phyloP scores from a whole-genome alignment of 1,140 invertebrate genomes.

The Microplitis demolitor region DNA sequence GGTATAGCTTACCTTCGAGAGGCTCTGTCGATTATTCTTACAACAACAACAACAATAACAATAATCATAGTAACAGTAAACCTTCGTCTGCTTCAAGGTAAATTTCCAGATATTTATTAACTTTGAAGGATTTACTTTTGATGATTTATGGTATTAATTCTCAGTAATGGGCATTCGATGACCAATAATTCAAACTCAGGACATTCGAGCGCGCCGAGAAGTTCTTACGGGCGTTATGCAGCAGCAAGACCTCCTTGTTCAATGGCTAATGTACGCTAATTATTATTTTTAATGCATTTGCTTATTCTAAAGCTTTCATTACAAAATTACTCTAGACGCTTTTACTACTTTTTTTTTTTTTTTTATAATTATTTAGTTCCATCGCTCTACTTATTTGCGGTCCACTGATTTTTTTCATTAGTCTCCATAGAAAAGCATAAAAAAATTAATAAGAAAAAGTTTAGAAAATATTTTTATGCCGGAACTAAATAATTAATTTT shows the following conservation, averaged over 20 bases:
- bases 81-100: conserved; percentile 24
- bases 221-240: conserved; percentile 65
- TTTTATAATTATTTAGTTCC: conserved; percentile 4
- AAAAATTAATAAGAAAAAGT: too few species aligned
- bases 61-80: conserved; percentile 38
- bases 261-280: conserved; percentile 66
- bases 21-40: conserved; percentile 27
- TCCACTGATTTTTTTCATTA: too few species aligned
- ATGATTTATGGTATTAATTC: conserved; percentile 31
- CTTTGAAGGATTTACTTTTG: background rate
- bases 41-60: conserved; percentile 29
- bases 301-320: conserved; percentile 11
- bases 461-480: conserved; percentile 17
- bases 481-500: background rate
- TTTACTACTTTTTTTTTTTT: background rate
- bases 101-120: background rate
- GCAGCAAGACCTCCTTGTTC: conserved; percentile 68
- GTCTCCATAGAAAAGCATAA: too few species aligned
- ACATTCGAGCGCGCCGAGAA: conserved; percentile 40
- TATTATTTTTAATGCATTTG: background rate
- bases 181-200: background rate
- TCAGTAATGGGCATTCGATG: conserved; percentile 40
- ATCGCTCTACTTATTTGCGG: background rate
- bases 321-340: background rate
- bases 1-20: conserved; percentile 44